These are phyloP conservation scores for Symphodus melops DNA, from an alignment of 2,113 vertebrate genomes.

Conservation along the genomic window DNA sequence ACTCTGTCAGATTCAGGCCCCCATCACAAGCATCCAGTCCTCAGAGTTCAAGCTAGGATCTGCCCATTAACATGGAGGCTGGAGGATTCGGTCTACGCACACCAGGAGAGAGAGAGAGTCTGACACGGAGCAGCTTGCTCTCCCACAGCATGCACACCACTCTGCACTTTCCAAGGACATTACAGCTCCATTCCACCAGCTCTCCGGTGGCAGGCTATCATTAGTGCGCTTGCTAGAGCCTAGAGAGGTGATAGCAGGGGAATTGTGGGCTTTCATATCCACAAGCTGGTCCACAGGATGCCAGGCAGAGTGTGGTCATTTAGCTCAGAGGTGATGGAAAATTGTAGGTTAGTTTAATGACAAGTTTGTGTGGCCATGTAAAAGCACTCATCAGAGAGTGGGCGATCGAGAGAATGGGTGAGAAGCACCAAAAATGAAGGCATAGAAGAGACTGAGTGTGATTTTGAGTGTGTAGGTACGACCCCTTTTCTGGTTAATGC, in stretches of 20 bases:
- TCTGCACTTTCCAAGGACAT: conserved; percentile 80
- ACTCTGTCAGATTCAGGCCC: conserved; percentile 69
- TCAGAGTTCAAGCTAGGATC: conserved; percentile 66
- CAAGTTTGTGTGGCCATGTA: conserved; percentile 79
- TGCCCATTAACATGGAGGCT: conserved; percentile 68
- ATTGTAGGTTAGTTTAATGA: conserved; percentile 80
- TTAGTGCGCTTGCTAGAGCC: conserved; percentile 77
- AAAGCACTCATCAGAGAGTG: conserved; percentile 77
- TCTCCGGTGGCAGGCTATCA: conserved; percentile 82
- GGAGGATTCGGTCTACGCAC: conserved; percentile 47
- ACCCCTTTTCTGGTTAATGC: conserved; percentile 9
- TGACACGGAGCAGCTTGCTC: conserved; percentile 60
- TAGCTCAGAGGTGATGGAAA: conserved; percentile 79
- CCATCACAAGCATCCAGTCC: conserved; percentile 63
- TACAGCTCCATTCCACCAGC: conserved; percentile 74
- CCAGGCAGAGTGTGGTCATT: conserved; percentile 77
- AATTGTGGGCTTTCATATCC: conserved; percentile 83
- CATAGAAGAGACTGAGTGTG: conserved; percentile 19
- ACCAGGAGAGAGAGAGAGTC: conserved; percentile 27
- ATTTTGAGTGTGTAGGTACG: conserved; percentile 15
- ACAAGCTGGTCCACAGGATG: conserved; percentile 73
- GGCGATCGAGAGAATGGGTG: conserved; percentile 63
- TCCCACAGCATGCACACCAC: conserved; percentile 58
- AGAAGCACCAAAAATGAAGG: conserved; percentile 48
- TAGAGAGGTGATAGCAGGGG: conserved; percentile 78